Conservation (phyloP, 1,140 invertebrate species). For the Lysiphlebus fabarum region DNA sequence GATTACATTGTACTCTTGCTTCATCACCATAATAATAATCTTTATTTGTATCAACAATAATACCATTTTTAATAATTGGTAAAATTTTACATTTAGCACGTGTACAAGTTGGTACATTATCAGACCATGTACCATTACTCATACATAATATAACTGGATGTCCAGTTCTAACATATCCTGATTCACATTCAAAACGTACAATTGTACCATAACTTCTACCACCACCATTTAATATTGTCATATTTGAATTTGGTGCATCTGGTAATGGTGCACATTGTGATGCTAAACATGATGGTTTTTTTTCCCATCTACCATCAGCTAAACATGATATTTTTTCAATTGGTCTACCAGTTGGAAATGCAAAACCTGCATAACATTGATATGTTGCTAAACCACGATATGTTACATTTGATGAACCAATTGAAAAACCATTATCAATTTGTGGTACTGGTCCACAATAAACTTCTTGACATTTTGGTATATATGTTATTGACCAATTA, state of each 20-base stretch:
- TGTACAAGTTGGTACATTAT: constrained; percentile 82
- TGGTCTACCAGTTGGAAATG: constrained; percentile 81
- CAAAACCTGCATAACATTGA: constrained; percentile 95
- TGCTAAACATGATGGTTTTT: constrained; percentile 86
- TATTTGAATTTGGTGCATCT: constrained; percentile 83
- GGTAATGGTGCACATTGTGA: constrained; percentile 88
- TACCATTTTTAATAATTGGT: constrained; percentile 81
- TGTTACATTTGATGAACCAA: constrained; percentile 91
- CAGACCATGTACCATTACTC: constrained; percentile 96
- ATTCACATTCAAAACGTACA: constrained; percentile 89
- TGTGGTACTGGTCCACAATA: constrained; percentile 96
- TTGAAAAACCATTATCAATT: constrained; percentile 96
- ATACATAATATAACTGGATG: constrained; percentile 90
- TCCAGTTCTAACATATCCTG: constrained; percentile 85
- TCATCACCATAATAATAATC: constrained; percentile 87
- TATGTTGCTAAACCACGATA: constrained; percentile 90
- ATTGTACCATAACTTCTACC: constrained; percentile 94
- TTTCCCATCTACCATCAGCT: constrained; percentile 86
- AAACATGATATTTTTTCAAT: constrained; percentile 87
- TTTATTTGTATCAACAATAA: constrained; percentile 71
- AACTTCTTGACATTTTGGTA: constrained; percentile 94
- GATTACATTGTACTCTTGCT: constrained; percentile 86
- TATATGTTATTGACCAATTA: constrained; percentile 88
- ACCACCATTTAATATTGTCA: constrained; percentile 86
- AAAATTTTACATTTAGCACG: constrained; percentile 76